phyloP scores from a whole-genome alignment of 2,797 vertebrate species.

The Gorsachius magnificus region DNA sequence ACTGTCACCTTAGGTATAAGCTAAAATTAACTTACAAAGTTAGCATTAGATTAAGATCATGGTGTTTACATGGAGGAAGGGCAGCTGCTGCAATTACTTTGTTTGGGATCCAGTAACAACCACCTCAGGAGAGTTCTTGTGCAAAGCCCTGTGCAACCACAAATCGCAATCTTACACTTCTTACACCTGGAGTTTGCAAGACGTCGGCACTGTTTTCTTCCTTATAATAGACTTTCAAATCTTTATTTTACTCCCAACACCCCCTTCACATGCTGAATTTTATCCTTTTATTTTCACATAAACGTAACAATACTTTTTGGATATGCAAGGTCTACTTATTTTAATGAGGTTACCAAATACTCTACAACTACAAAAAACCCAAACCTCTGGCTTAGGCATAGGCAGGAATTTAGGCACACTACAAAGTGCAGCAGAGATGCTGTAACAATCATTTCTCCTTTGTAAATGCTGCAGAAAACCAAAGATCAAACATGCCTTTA shows the following conservation, averaged over 20 bases:
- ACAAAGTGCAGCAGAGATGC: not conserved
- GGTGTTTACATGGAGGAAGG: not conserved
- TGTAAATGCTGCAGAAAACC: not conserved
- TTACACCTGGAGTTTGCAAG: not conserved
- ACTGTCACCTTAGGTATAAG: constrained; percentile 31
- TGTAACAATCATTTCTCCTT: not conserved
- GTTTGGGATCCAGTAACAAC: not conserved
- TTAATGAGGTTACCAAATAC: not conserved
- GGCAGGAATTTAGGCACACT: not conserved
- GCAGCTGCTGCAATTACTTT: not conserved
- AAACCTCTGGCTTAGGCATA: not conserved
- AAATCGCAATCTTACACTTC: not conserved
- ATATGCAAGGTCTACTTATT: not conserved
- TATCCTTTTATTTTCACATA: not conserved
- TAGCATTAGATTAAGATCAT: not conserved
- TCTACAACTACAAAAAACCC: not conserved
- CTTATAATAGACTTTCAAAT: not conserved
- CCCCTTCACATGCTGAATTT: not conserved
- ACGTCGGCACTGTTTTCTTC: not conserved
- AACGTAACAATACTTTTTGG: not conserved
- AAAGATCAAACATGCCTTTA: not conserved
- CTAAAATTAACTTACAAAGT: constrained; percentile 16
- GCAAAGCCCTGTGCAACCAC: not conserved
- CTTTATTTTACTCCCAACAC: not conserved
- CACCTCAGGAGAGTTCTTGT: not conserved